These are phyloP conservation scores for Omphaloscelis lunosa DNA, from an alignment of 2,888 invertebrate species.

Conservation along the genomic window DNA sequence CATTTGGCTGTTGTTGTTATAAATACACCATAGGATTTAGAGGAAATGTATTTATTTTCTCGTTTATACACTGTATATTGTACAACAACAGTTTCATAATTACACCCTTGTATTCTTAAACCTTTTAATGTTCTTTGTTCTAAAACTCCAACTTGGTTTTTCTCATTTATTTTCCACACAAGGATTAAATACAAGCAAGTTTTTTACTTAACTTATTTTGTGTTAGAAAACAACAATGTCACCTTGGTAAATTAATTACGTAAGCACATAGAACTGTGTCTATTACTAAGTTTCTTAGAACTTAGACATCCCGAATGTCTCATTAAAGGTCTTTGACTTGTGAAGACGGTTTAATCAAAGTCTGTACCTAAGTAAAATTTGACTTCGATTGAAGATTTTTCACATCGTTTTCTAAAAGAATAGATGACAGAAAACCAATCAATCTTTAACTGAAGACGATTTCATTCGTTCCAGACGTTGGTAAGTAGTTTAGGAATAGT, in stretches of 20 bases:
- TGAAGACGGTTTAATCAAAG: conserved; percentile 52
- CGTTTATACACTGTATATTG: background rate
- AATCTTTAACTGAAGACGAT: conserved; percentile 47
- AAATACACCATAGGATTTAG: background rate
- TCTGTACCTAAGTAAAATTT: conserved; percentile 35
- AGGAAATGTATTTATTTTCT: background rate
- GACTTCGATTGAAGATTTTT: conserved; percentile 33
- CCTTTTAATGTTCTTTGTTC: conserved; percentile 29
- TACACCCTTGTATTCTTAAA: conserved; percentile 11
- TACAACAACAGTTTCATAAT: conserved; percentile 5
- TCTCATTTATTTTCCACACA: conserved; percentile 24
- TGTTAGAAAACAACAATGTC: conserved; percentile 44
- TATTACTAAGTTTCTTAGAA: conserved; percentile 54
- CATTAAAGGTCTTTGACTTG: conserved; percentile 40
- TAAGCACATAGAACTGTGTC: conserved; percentile 27
- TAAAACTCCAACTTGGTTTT: conserved; percentile 23
- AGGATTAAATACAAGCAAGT: conserved; percentile 29
- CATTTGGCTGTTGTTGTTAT: background rate
- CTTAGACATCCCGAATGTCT: conserved; percentile 46
- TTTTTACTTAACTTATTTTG: conserved; percentile 34
- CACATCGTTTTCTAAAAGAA: conserved; percentile 42
- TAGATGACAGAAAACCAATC: conserved; percentile 47
- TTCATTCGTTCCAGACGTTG: conserved; percentile 44
- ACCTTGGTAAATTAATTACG: conserved; percentile 58
- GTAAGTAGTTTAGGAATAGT: conserved; percentile 38